Evolutionary conservation across 2,888 invertebrate genomes (phyloP), one percentile per base, ranked within the genome.

Genomic region (Criorhina ranunculi): DNA sequence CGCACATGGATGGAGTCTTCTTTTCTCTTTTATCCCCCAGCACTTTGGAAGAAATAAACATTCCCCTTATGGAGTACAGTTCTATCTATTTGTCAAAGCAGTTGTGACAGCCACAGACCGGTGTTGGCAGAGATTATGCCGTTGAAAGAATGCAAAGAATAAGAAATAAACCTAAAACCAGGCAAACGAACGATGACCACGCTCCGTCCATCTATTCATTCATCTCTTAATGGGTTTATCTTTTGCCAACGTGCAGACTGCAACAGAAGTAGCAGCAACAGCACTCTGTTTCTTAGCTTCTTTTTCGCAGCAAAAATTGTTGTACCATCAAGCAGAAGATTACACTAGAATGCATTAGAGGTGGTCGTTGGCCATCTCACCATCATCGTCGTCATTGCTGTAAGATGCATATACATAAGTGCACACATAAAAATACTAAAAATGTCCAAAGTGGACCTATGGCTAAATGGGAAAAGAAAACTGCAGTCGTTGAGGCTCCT

Each of bases 161-260:
- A 67, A 67, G 31, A 60, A 60, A 51, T 51, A 62, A 37, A 59
- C 31, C 60, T 29, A 49, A 19, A 5, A 5, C 19, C 1, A n/a
- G 19, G 7, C 8, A 11, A 19, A 19, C n/a, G 57, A 17, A 42
- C 59, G 37, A 44, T 35, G 40, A 15, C 64, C 11, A 53, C n/a
- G 11, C 33, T 35, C 15, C 67, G 51, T 42, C 15, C 70, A 59
- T 70, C 75, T 80, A 80, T 76, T 85, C 85, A 80, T 80, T 85
- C 85, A 85, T 80, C 59, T 85, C 76, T 57, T 85, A 85, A 85
- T 85, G 85, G 85, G 85, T 85, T 85, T 85, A 85, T 85, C 85
- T 75, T 76, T 80, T n/a, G n/a, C 55, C 59, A n/a, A 59, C 64
- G 57, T 62, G 72, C 60, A 62, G 69, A 35, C 31, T 76, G 51